Evolutionary conservation across 92 coral and sea anemone species (phyloP), one percentile per base, ranked within the genome.

Genomic region (Montipora capitata): DNA sequence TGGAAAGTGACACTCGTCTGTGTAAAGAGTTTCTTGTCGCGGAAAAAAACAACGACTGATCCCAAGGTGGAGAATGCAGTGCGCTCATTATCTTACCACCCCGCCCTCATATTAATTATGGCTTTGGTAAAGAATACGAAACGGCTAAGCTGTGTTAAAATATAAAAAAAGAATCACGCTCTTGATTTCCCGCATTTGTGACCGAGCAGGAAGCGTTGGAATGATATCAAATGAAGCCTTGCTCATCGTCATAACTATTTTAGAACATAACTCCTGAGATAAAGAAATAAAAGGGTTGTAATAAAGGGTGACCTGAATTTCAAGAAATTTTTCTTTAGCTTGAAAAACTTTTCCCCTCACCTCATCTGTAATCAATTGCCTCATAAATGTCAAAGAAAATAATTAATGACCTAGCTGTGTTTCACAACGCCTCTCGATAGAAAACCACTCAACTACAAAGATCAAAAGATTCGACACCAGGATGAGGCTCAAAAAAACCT

Each of bases 161-260:
- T 11, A 54, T 12, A 57, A 14, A 27, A 44, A 67, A 80, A 15
- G 51, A 42, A 67, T 40, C 38, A 4, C 51, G 76, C 68, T 59
- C 67, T 49, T 80, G 41, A 68, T 39, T 67, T 51, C 38, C 48
- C n/a, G 76, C 58, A 43, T 43, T 49, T 66, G 40, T 80, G 65
- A 41, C 76, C 10, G 76, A 40, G 66, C 85, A 80, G 85, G 85
- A 80, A 80, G 73, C 67, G 20, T 39, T 14, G 76, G 85, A 67
- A 68, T 68, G 63, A 61, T 10, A 20, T 80, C 67, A 80, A 68
- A 27, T 49, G 42, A 45, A 8, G 15, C 7, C 52, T 44, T 48
- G 18, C 67, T 80, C 39, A 16, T 41, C 51, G 51, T 43, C 35
- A 8, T 18, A 27, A 2, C 18, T 62, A 41, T 16, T 17, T 11